Evolutionary conservation across 2,113 vertebrate genomes (phyloP), one percentile per base, ranked within the genome.

Genomic region (Oncorhynchus tshawytscha): DNA sequence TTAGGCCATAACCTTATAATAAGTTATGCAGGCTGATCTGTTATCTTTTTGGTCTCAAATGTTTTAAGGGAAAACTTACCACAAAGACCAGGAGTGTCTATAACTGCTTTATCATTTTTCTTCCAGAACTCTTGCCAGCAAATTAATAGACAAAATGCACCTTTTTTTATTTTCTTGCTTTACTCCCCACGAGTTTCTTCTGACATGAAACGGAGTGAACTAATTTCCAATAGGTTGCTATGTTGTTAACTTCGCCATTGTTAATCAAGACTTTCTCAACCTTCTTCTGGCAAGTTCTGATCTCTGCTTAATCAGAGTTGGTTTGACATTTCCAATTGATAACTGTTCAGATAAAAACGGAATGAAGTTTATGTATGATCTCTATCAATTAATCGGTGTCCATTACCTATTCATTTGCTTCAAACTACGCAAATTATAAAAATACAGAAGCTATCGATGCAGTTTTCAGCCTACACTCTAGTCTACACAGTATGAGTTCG

Each of bases 31-130:
- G 51, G 16, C 12, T 3, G 9, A 54, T 54, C 2, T 4, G 16
- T 11, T 18, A 66, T 2, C 20, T 59, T 59, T 2, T 16, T 27
- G 27, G 27, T 27, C 27, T 27, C 27, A 27, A 27, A 27, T 3
- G 27, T 27, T 9, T 11, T 45, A 11, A 45, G 49, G 66, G 27
- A 49, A 65, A 71, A 84, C 92, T 91, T 73, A 94, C 93, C 90
- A 2, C 84, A 84, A 88, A 24, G 57, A 90, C 34, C 59, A 62
- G 20, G n/a, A 62, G n/a, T 62, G 74, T 60, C 1, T 87, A 24
- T 34, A 90, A 22, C 24, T 67, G 39, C 20, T 20, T 27, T 24
- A 76, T 72, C 54, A 83, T 87, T 49, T 78, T 75, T 73, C 27
- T 31, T 45, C 2, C 39, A n/a, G 3, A 15, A 57, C 24, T 7